Conservation (phyloP, 2,113 vertebrate species). For the Anhinga rufa region DNA sequence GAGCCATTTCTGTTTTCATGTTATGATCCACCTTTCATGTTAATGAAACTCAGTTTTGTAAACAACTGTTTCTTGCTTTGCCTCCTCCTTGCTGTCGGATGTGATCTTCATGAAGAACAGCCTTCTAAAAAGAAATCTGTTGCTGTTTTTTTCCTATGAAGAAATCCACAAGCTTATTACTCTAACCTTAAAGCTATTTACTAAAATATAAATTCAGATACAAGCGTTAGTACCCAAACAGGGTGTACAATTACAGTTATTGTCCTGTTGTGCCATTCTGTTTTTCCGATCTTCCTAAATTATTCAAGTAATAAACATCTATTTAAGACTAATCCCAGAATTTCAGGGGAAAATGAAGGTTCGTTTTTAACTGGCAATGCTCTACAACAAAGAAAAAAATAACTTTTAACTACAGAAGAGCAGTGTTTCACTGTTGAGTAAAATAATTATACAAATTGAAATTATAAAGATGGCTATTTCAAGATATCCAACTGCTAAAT, state of each 20-base stretch:
- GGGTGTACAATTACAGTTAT: not conserved
- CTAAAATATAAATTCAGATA: not conserved
- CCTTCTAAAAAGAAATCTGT: not conserved
- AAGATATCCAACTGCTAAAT: conserved; percentile 1
- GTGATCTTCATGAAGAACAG: not conserved
- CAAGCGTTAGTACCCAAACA: not conserved
- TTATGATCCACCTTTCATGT: not conserved
- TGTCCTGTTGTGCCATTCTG: not conserved
- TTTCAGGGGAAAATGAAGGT: not conserved
- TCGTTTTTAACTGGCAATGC: not conserved
- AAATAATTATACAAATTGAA: not conserved
- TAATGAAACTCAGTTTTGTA: not conserved
- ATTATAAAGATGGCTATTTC: not conserved
- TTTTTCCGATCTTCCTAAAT: not conserved
- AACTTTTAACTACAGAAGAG: not conserved
- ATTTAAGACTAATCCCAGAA: not conserved
- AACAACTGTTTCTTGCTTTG: not conserved
- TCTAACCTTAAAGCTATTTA: not conserved
- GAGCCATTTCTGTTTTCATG: not conserved
- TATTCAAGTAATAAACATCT: not conserved
- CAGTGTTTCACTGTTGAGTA: not conserved
- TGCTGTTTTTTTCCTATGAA: not conserved
- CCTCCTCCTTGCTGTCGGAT: not conserved
- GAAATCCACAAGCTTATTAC: not conserved
- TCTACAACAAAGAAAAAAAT: not conserved